Evolutionary conservation across 2,113 vertebrate genomes (phyloP).

Genomic region (Fulica atra): DNA sequence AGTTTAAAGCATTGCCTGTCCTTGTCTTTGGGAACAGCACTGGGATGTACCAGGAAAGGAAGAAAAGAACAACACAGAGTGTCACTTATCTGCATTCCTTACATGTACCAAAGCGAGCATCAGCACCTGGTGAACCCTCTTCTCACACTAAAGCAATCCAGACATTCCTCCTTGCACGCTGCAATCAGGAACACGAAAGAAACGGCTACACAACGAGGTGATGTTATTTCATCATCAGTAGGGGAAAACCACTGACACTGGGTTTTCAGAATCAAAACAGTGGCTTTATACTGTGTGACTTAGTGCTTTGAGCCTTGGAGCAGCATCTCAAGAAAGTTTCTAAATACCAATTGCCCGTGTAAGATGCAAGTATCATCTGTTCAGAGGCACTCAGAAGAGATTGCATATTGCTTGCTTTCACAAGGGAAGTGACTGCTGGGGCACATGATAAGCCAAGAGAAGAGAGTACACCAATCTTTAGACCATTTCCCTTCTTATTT

Average conservation of each 20-base stretch:
- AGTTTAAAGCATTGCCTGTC: conserved; percentile 98
- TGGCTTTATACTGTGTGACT: neutral
- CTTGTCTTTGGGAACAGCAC: conserved; percentile 97
- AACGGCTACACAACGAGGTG: neutral
- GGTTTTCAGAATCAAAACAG: neutral
- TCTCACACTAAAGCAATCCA: neutral
- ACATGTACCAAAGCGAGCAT: neutral
- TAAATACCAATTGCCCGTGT: neutral
- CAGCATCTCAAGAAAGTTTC: neutral
- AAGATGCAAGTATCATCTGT: neutral
- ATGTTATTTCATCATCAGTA: neutral
- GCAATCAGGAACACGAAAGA: neutral
- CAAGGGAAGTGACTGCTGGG: neutral
- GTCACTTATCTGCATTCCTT: neutral
- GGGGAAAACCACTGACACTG: neutral
- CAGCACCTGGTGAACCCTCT: neutral
- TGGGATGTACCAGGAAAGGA: conserved; percentile 55
- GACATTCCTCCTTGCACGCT: neutral
- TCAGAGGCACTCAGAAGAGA: neutral
- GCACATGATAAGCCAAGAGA: neutral
- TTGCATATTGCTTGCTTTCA: neutral
- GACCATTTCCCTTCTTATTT: neutral
- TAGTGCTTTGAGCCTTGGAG: neutral
- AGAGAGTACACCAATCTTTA: neutral
- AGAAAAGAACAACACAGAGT: neutral